Conservation (phyloP, 2,888 invertebrate genomes). For the Platerodrilus igneus region DNA sequence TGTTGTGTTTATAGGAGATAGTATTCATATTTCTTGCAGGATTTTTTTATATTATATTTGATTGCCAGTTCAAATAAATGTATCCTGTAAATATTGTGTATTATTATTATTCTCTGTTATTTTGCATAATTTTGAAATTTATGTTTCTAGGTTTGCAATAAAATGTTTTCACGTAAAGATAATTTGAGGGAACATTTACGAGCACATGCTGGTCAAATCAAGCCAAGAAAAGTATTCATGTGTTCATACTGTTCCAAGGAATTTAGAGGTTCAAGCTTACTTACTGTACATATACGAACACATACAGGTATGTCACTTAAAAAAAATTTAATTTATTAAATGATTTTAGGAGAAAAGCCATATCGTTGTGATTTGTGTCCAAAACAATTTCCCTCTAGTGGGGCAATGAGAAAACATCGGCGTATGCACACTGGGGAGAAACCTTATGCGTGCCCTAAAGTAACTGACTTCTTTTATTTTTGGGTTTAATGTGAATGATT, state of each 20-base stretch:
- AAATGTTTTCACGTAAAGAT: slow-evolving; percentile 65
- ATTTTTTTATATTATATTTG: too few species aligned
- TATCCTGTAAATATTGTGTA: too few species aligned
- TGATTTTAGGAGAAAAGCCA: slow-evolving; percentile 48
- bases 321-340: background rate
- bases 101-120: too few species aligned
- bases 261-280: slow-evolving; percentile 58
- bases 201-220: slow-evolving; percentile 58
- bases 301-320: slow-evolving; percentile 56
- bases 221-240: slow-evolving; percentile 54
- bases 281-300: slow-evolving; percentile 61
- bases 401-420: slow-evolving; percentile 73
- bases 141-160: slow-evolving; percentile 56
- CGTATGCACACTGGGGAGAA: slow-evolving; percentile 54
- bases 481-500: background rate
- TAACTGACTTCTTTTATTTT: slow-evolving; percentile 18
- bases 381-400: slow-evolving; percentile 67
- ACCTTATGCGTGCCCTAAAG: slow-evolving; percentile 57
- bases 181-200: slow-evolving; percentile 68
- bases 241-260: slow-evolving; percentile 64
- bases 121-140: too few species aligned
- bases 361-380: slow-evolving; percentile 71
- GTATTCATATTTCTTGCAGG: too few species aligned
- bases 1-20: too few species aligned
- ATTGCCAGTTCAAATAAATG: too few species aligned